Percentiles rank a stretch among this genome's conserved stretches.
phyloP scores from a whole-genome alignment of 2,113 vertebrate genomes.

The Nycticebus coucang region DNA sequence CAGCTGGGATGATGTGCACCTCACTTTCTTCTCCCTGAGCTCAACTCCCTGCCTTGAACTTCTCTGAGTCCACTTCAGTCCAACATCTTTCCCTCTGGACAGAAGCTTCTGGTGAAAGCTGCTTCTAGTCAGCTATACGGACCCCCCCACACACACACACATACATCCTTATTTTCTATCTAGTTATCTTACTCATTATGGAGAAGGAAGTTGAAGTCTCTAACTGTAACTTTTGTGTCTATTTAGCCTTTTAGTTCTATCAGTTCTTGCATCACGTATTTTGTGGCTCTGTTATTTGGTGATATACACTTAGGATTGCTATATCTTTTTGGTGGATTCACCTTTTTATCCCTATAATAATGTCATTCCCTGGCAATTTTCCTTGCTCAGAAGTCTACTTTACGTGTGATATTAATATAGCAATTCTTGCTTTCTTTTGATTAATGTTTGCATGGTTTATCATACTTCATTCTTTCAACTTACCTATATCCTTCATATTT shows the following conservation, averaged over 20 bases:
- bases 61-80: too few relatives aligned
- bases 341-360: neutral
- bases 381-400: neutral
- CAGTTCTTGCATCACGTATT: neutral
- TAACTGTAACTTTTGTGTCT: neutral
- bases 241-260: neutral
- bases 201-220: neutral
- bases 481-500: neutral
- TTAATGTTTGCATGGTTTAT: neutral
- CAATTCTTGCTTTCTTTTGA: neutral
- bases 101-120: too few relatives aligned
- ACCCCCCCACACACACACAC: too few relatives aligned
- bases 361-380: neutral
- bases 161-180: neutral
- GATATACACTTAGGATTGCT: neutral
- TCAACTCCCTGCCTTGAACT: too few relatives aligned
- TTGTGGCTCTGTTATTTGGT: conserved; percentile 3
- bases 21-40: too few relatives aligned
- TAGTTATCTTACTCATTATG: neutral
- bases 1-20: too few relatives aligned
- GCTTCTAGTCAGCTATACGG: too few relatives aligned
- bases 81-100: too few relatives aligned
- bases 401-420: neutral
- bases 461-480: neutral
- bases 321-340: neutral